Evolutionary conservation across 2,797 vertebrate genomes (phyloP), one percentile per base, ranked within the genome.

Genomic region (Gymnopithys bicolor): DNA sequence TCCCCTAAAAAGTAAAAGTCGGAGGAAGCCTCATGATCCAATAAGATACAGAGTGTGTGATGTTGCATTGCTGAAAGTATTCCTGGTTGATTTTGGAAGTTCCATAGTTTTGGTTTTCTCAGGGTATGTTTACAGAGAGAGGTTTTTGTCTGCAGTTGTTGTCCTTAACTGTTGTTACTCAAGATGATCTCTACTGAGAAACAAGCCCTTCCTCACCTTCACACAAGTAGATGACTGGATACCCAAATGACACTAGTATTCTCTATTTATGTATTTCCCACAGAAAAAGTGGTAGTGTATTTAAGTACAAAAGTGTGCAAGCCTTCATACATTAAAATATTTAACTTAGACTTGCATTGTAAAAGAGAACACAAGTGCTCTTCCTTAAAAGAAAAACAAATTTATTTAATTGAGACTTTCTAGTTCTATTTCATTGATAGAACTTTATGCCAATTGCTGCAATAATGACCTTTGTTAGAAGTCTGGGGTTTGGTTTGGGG

Each of bases 61-160:
- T 93, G 78, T 97, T 89, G 97, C 96, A 13, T 56, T 94, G 56
- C 86, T 98, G 83, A 87, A 97, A 80, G 91, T 97, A 81, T 98
- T 98, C 90, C 95, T 98, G 90, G 78, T 97, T 48, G 98, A 98
- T 93, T 97, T 97, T 90, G 98, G 98, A 82, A 97, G 96, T 91
- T 97, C 95, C 48, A 83, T 98, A 91, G 94, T 95, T 84, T 82
- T 98, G 2, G 89, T 91, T 95, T 87, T 89, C 80, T 73, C 97
- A 93, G 94, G 98, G 98, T 98, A 98, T 89, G 96, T 84, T 89
- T 92, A 62, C n/a, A 77, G 45, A 74, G 28, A 43, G 16, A 25
- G 7, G 4, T 9, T 9, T 71, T 88, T 56, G 19, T 69, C n/a
- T 84, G 73, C 39, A 60, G 0, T 52, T 45, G 39, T 89, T 89